Evolutionary conservation across 1,140 invertebrate species (phyloP), one percentile per base, ranked within the genome.

Genomic region (Diorhabda carinulata): DNA sequence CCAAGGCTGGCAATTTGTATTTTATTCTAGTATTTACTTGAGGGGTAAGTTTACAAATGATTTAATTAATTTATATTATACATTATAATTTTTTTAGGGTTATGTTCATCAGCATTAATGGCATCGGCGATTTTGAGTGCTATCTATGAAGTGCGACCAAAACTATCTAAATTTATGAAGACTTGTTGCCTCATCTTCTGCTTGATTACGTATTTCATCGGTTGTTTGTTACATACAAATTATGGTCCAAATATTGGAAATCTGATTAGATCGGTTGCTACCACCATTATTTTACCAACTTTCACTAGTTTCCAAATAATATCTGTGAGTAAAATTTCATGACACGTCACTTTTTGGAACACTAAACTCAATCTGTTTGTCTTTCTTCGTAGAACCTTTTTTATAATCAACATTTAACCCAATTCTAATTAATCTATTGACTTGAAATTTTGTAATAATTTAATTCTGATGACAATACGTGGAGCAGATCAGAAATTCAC

Each of bases 161-260:
- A 47, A 47, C 63, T 64, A 8, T 45, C 6, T 6, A 56, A 42
- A 52, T 4, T 41, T 40, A 40, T 47, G 52, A 40, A 6, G 9
- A 52, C 10, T 3, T 64, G 63, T 41, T 64, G 44, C 41, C 44
- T 64, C 8, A 8, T 52, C 6, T 64, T 56, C 47, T 45, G 44
- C 41, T 44, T 47, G 9, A 10, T 64, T 25, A 64, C 42, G 9
- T 64, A 25, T 41, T 4, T 64, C 4, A 10, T 40, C 9, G 47
- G 63, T 3, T 56, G n/a, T 25, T 2, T 56, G 52, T 64, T 64
- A 6, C 63, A 56, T 25, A 64, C 63, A 56, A 64, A 47, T 64
- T 40, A 9, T 25, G 63, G 63, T 10, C 3, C 45, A 4, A 57
- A 25, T n/a, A 5, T 56, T n/a, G 45, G 52, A 25, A 47, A n/a